Conservation (phyloP, 37 sponge, comb jelly and placozoan genomes). For the Aplysina aerophoba region DNA sequence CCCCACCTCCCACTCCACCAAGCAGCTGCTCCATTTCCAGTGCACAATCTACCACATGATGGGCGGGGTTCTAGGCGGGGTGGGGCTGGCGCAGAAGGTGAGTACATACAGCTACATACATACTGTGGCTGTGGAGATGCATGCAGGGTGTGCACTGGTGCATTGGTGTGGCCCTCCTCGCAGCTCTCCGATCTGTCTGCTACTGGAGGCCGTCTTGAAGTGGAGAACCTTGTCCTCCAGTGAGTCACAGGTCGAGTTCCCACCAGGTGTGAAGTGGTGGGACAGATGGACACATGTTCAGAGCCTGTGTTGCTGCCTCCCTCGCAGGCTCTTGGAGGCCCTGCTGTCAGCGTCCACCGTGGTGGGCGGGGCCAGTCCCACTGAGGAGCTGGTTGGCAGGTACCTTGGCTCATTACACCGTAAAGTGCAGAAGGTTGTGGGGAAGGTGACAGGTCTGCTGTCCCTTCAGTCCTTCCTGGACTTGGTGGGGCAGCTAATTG, state of each 20-base stretch:
- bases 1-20: slow-evolving; percentile 46
- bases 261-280: too few relatives aligned
- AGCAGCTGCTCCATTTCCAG: slow-evolving; percentile 70
- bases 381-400: neutral
- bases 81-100: neutral
- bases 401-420: slow-evolving; percentile 27
- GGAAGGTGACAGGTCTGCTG: slow-evolving; percentile 54
- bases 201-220: too few relatives aligned
- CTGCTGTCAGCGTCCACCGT: neutral
- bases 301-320: too few relatives aligned
- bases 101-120: too few relatives aligned
- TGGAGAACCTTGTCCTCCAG: too few relatives aligned
- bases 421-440: slow-evolving; percentile 37
- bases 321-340: neutral
- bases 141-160: too few relatives aligned
- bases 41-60: slow-evolving; percentile 39
- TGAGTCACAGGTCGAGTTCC: too few relatives aligned
- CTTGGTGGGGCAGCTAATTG: slow-evolving; percentile 42
- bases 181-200: too few relatives aligned
- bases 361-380: neutral
- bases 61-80: neutral
- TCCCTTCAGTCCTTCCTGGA: slow-evolving; percentile 48
- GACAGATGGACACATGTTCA: too few relatives aligned
- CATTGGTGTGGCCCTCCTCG: too few relatives aligned
- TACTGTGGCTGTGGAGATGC: too few relatives aligned